Evolutionary conservation across 2,888 invertebrate genomes (phyloP), one percentile per base, ranked within the genome.

Genomic region (Caprella mutica): DNA sequence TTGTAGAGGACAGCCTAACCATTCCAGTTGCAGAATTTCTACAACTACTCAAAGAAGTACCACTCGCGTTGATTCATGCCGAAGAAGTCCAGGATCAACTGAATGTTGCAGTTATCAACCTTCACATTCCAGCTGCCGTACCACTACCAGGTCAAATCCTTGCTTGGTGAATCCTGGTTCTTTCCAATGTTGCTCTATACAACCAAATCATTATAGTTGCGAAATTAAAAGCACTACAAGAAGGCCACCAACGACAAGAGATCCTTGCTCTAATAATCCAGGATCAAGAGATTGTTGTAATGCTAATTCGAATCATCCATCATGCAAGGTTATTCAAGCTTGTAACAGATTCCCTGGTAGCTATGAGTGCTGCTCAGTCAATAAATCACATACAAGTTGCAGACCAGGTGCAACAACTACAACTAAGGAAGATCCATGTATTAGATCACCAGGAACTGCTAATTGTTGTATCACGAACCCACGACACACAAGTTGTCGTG

Each of bases 31-130:
- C 35, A 23, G 21, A 8, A 26, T n/a, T 12, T 23, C 48, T 14
- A 23, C 56, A 39, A 56, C 56, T n/a, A 55, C 55, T 23, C n/a
- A n/a, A 50, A 50, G 50, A 19, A 30, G 33, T 17, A 42, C 59
- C 3, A 52, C 59, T 5, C n/a, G n/a, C 9, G 9, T 17, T 17
- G 42, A 42, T 42, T 21, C 42, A 12, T 42, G 42, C n/a, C 9
- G 12, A 12, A 42, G 9, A 6, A 6, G n/a, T 17, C 42, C 42
- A 42, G 42, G 42, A 26, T 42, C 42, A 17, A n/a, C 42, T 8
- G 42, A 42, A n/a, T 42, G 42, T n/a, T 42, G 42, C 17, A 17
- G 9, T n/a, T 42, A 42, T 42, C n/a, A 42, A 17, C 42, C 42
- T n/a, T 17, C n/a, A 9, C 42, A 42, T 42, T n/a, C n/a, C n/a